Conservation (phyloP, 2,113 vertebrate species). For the Alethe castanea region DNA sequence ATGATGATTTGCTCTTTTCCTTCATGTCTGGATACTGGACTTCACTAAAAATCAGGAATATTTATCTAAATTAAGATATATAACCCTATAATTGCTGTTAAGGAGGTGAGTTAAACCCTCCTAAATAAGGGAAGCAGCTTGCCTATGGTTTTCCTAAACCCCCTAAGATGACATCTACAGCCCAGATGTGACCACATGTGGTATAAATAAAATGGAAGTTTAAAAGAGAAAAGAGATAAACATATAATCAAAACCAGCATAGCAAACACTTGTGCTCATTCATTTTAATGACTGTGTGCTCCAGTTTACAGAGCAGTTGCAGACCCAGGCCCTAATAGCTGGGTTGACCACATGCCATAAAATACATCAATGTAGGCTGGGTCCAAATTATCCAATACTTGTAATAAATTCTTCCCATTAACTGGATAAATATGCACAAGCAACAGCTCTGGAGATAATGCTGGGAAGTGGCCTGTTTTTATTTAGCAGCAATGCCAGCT, state of each 20-base stretch:
- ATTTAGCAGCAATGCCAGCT: slow-evolving; percentile 13
- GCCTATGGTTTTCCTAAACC: slow-evolving; percentile 54
- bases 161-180: slow-evolving; percentile 62
- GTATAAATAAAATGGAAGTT: slow-evolving; percentile 72
- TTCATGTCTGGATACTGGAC: neutral
- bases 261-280: slow-evolving; percentile 64
- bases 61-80: slow-evolving; percentile 12
- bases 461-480: slow-evolving; percentile 41
- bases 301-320: slow-evolving; percentile 70
- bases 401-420: slow-evolving; percentile 75
- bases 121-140: slow-evolving; percentile 58
- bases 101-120: slow-evolving; percentile 24
- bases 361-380: slow-evolving; percentile 62
- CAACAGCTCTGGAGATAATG: slow-evolving; percentile 54
- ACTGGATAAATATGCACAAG: slow-evolving; percentile 65
- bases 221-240: slow-evolving; percentile 74
- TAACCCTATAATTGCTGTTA: slow-evolving; percentile 43
- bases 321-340: slow-evolving; percentile 59
- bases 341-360: slow-evolving; percentile 72
- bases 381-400: slow-evolving; percentile 70
- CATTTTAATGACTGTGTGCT: slow-evolving; percentile 62
- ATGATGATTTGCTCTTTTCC: neutral
- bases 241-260: slow-evolving; percentile 78
- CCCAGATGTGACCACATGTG: slow-evolving; percentile 69
- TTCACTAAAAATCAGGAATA: slow-evolving; percentile 10